Percentiles rank a stretch among this genome's conserved stretches.
Evolutionary conservation across 30 jellyfish, hydroid and myxozoan genomes (phyloP).

Genomic region (Pseudorhiza aurosa): DNA sequence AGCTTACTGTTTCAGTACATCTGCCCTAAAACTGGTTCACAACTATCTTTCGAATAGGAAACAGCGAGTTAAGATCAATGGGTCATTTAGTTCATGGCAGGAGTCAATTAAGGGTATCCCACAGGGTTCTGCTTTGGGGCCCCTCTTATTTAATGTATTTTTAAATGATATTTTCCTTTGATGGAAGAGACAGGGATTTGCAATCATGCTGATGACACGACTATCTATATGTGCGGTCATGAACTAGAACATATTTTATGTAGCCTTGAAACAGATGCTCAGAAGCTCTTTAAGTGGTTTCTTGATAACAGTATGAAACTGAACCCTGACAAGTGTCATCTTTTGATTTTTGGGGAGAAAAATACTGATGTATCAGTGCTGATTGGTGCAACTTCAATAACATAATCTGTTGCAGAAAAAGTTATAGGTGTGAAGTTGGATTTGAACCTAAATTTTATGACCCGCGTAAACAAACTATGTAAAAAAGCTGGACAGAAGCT

Average conservation of each 20-base stretch:
- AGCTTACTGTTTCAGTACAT: constrained; percentile 11
- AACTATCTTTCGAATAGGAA: constrained; percentile 16
- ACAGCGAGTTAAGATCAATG: constrained; percentile 18
- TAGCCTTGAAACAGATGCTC: constrained; percentile 15
- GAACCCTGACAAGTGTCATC: background rate
- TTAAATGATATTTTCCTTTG: background rate
- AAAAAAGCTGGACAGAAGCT: background rate
- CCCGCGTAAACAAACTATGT: background rate
- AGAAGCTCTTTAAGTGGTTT: background rate
- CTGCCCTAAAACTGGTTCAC: constrained; percentile 3
- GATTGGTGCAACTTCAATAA: background rate
- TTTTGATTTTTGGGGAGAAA: background rate
- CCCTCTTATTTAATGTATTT: background rate
- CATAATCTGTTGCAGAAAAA: background rate
- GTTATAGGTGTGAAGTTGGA: background rate
- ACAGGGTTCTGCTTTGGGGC: constrained; percentile 41
- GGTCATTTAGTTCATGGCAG: background rate
- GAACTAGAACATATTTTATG: background rate
- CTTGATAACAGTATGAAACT: background rate
- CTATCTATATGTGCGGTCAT: background rate
- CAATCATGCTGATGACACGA: constrained; percentile 11
- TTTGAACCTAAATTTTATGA: background rate
- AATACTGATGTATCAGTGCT: background rate
- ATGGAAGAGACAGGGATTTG: constrained; percentile 3
- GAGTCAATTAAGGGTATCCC: background rate